These are phyloP conservation scores for Willisornis vidua DNA, from an alignment of 2,113 vertebrate species.

Conservation along the genomic window DNA sequence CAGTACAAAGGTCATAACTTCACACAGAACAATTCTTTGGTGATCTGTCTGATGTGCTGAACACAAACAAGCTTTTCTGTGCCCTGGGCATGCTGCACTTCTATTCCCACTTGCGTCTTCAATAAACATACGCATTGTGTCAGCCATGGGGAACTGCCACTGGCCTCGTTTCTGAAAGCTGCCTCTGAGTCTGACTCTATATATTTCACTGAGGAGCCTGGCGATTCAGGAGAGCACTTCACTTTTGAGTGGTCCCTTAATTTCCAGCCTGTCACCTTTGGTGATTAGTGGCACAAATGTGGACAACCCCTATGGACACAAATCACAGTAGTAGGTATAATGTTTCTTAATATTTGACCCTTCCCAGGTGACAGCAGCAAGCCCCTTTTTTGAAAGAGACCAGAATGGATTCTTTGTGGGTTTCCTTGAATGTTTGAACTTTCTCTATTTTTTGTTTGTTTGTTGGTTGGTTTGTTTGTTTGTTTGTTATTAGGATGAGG, in stretches of 20 bases:
- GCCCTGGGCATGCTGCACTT: conserved; percentile 51
- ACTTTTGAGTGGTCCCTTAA: not conserved
- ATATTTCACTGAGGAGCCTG: not conserved
- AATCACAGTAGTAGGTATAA: not conserved
- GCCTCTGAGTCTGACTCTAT: not conserved
- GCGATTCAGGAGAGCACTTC: not conserved
- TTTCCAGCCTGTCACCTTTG: not conserved
- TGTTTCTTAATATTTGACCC: not conserved
- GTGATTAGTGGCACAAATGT: not conserved
- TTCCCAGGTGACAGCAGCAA: not conserved
- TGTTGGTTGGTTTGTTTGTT: fast-evolving
- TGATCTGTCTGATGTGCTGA: conserved; percentile 59
- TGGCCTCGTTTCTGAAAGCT: not conserved
- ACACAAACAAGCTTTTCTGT: conserved; percentile 67
- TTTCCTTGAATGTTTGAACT: not conserved
- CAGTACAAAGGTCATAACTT: conserved; percentile 48
- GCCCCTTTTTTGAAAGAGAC: not conserved
- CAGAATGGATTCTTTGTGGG: not conserved
- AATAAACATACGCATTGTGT: conserved; percentile 54
- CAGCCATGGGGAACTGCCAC: not conserved
- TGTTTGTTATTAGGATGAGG: not conserved
- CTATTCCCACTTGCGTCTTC: conserved; percentile 61
- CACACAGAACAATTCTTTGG: conserved; percentile 60
- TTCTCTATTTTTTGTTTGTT: fast-evolving
- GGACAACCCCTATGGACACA: not conserved